Percentiles rank a stretch among this genome's conserved stretches.
These are phyloP conservation scores for Mastacembelus armatus DNA, from an alignment of 2,797 vertebrate species.

Conservation along the genomic window DNA sequence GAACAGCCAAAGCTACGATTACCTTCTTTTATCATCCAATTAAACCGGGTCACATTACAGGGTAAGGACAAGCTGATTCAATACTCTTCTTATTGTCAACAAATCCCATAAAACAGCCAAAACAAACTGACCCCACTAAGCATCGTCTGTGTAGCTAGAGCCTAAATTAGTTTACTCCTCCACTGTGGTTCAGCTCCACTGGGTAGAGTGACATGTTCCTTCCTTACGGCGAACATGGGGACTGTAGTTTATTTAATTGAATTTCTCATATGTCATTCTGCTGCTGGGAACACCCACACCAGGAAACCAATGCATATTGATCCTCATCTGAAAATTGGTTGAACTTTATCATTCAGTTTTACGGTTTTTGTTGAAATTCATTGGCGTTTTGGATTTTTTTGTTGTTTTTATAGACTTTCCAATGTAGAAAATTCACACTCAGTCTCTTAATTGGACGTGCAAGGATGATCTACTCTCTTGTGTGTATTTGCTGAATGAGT, in stretches of 20 bases:
- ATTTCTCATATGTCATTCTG: neutral
- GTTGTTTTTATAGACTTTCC: too few species aligned
- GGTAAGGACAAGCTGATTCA: neutral
- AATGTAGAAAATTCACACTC: too few species aligned
- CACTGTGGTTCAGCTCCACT: neutral
- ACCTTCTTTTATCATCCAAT: constrained; percentile 25
- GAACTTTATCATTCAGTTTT: too few species aligned
- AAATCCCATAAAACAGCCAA: constrained; percentile 1
- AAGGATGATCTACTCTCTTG: too few species aligned
- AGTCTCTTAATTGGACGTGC: too few species aligned
- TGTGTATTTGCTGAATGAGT: constrained; percentile 1
- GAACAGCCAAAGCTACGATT: constrained; percentile 16
- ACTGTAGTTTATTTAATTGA: neutral
- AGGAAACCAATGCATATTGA: too few species aligned
- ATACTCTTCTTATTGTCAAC: neutral
- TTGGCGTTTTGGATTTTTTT: too few species aligned
- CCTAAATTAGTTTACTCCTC: neutral
- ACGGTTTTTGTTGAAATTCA: too few species aligned
- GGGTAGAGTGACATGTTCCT: neutral
- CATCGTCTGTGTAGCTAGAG: neutral
- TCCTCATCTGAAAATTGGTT: too few species aligned
- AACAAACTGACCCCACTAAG: neutral
- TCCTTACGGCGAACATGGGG: neutral
- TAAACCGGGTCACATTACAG: constrained; percentile 13
- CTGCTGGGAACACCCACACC: neutral